Conservation (phyloP, 2,888 invertebrate genomes). For the Spatulosminthurus flaviceps region DNA sequence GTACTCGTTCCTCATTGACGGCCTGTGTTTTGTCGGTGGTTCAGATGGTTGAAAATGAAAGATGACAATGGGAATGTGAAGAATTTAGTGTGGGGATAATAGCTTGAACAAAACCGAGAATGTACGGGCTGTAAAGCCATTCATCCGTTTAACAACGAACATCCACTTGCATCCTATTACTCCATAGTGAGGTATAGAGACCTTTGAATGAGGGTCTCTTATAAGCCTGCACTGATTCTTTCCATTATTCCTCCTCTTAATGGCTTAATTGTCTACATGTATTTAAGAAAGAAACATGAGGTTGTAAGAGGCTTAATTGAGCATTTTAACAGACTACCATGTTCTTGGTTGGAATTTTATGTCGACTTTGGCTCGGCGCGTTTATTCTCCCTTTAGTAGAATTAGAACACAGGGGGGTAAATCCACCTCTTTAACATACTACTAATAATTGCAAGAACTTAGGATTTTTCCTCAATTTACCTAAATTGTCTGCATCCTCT, state of each 20-base stretch:
- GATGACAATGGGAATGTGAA: not conserved
- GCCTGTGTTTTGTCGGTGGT: no score
- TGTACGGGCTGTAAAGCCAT: not conserved
- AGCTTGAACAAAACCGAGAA: slow-evolving; percentile 4
- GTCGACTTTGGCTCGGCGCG: not conserved
- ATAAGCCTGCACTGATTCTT: not conserved
- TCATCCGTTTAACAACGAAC: not conserved
- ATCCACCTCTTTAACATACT: slow-evolving; percentile 10
- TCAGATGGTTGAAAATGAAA: not conserved
- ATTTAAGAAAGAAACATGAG: not conserved
- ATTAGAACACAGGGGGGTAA: slow-evolving; percentile 3
- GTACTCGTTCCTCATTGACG: no score
- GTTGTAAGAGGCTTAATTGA: not conserved
- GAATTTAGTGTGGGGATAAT: not conserved
- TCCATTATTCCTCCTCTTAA: not conserved
- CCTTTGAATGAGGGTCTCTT: not conserved
- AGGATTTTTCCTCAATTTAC: no score
- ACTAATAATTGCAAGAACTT: not conserved
- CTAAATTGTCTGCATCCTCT: slow-evolving; percentile 14
- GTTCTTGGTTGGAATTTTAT: not conserved
- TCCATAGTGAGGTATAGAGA: no score
- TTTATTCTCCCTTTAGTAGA: not conserved
- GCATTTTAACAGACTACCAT: slow-evolving; percentile 4
- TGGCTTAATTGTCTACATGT: slow-evolving; percentile 2
- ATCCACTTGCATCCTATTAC: no score